phyloP scores from a whole-genome alignment of 2,797 vertebrate genomes.

The Australoheros facetus region DNA sequence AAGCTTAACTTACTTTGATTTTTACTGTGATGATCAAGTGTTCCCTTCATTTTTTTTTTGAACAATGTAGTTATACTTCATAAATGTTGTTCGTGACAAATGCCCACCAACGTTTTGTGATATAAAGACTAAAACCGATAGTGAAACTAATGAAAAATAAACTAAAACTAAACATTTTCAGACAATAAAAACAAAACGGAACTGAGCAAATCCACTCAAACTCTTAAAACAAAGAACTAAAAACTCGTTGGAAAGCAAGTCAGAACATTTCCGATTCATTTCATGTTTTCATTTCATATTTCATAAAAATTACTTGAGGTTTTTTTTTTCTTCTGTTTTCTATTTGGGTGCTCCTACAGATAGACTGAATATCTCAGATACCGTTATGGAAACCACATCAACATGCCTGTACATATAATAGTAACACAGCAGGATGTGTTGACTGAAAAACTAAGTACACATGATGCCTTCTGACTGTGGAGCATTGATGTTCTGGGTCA shows the following conservation, averaged over 20 bases:
- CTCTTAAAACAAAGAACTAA: not conserved
- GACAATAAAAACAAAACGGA: not conserved
- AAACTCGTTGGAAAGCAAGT: not conserved
- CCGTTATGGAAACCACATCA: not conserved
- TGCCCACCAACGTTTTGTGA: not conserved
- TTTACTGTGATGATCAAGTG: no score
- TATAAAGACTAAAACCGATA: not conserved
- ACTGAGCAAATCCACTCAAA: not conserved
- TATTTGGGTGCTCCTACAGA: not conserved
- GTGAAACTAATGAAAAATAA: not conserved
- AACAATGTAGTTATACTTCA: not conserved
- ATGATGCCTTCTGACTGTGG: constrained; percentile 1
- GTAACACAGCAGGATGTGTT: constrained; percentile 13
- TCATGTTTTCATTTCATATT: not conserved
- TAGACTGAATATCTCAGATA: not conserved
- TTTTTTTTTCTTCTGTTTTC: not conserved
- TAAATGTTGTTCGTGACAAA: not conserved
- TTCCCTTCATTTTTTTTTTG: no score
- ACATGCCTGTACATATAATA: not conserved
- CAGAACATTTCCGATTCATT: not conserved
- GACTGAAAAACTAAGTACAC: not conserved
- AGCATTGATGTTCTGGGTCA: constrained; percentile 10
- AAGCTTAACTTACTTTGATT: no score
- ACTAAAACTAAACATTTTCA: not conserved
- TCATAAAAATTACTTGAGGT: not conserved